Conservation (phyloP, 2,797 vertebrate species). For the Discoglossus pictus region DNA sequence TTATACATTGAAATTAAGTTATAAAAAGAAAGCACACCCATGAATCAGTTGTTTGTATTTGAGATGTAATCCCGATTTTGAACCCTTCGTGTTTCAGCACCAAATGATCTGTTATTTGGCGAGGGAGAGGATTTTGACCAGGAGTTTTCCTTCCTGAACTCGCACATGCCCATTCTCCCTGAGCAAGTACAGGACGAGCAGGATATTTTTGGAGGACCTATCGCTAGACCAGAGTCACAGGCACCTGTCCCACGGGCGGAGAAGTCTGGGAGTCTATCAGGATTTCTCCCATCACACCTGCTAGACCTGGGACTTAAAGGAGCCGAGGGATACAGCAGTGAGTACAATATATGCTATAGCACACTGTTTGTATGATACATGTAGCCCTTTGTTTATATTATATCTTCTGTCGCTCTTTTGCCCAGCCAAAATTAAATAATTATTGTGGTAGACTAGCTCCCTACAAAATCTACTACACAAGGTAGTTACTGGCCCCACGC, state of each 20-base stretch:
- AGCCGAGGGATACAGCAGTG: constrained; percentile 65
- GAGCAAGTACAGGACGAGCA: constrained; percentile 73
- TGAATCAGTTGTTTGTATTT: too few relatives aligned
- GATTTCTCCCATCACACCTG: constrained; percentile 83
- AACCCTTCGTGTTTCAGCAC: constrained; percentile 42
- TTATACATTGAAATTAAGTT: too few relatives aligned
- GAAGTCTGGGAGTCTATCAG: constrained; percentile 62
- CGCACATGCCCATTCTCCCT: constrained; percentile 68
- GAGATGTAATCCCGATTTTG: too few relatives aligned
- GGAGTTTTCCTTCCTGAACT: constrained; percentile 81
- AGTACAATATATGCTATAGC: constrained; percentile 28
- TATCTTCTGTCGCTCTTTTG: too few relatives aligned
- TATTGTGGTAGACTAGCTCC: too few relatives aligned
- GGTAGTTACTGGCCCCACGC: too few relatives aligned
- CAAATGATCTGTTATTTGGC: constrained; percentile 61
- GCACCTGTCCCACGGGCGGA: constrained; percentile 50
- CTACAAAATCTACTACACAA: too few relatives aligned
- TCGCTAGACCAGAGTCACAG: constrained; percentile 42
- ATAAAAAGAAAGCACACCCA: too few relatives aligned
- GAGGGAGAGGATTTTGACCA: constrained; percentile 73
- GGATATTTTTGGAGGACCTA: constrained; percentile 69
- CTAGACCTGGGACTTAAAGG: constrained; percentile 81
- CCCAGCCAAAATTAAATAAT: too few relatives aligned
- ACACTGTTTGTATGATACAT: background rate
- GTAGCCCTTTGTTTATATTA: too few relatives aligned